These are phyloP conservation scores for Erebia epiphron DNA, from an alignment of 2,888 invertebrate genomes.

Conservation along the genomic window DNA sequence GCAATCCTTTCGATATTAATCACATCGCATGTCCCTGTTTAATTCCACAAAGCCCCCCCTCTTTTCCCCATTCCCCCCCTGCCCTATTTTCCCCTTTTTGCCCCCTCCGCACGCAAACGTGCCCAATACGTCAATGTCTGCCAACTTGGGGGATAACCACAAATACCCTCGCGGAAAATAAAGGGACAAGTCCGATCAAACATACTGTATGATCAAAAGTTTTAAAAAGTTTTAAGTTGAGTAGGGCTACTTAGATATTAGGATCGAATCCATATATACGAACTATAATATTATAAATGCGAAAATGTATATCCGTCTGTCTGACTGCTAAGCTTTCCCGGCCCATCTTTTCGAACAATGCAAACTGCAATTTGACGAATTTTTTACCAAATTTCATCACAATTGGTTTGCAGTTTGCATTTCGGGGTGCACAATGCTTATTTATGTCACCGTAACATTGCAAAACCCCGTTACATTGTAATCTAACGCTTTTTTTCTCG, in stretches of 20 bases:
- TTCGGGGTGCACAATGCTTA: too few species aligned
- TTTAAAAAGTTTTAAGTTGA: not conserved
- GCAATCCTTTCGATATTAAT: conserved; percentile 11
- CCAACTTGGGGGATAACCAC: conserved; percentile 8
- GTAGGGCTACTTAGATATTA: not conserved
- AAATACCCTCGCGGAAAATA: not conserved
- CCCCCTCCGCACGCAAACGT: conserved; percentile 3
- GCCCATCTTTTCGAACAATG: too few species aligned
- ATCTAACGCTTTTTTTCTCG: too few species aligned
- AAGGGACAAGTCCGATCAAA: not conserved
- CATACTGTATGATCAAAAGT: not conserved
- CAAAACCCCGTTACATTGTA: too few species aligned
- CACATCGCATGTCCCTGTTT: conserved; percentile 11
- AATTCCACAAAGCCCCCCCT: not conserved
- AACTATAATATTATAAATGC: too few species aligned
- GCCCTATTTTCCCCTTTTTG: not conserved
- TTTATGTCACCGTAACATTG: too few species aligned
- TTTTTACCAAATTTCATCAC: too few species aligned
- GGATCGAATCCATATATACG: too few species aligned
- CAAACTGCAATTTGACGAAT: too few species aligned
- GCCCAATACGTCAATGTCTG: conserved; percentile 14
- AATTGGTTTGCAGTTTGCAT: too few species aligned
- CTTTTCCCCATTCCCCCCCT: not conserved
- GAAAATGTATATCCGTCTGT: too few species aligned
- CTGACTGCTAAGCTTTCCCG: too few species aligned